phyloP scores from a whole-genome alignment of 2,888 invertebrate genomes.

The Agonopterix arenella region DNA sequence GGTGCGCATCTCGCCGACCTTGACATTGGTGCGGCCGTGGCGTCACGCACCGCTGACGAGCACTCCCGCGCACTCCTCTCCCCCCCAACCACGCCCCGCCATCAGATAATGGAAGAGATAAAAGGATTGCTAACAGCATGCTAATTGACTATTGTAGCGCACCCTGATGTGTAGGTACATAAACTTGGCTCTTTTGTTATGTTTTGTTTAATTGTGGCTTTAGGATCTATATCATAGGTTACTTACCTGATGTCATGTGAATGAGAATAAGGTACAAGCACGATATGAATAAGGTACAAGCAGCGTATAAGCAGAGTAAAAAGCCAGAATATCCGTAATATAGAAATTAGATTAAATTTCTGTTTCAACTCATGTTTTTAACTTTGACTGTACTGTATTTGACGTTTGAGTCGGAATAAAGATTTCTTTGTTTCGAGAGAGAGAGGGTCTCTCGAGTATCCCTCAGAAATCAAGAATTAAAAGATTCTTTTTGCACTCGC shows the following conservation, averaged over 20 bases:
- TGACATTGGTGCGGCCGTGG: slow-evolving; percentile 29
- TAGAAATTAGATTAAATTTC: no score
- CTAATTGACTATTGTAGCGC: slow-evolving; percentile 10
- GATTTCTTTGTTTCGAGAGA: no score
- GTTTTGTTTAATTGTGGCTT: background rate
- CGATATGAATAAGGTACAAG: no score
- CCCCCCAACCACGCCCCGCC: background rate
- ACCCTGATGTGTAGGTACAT: background rate
- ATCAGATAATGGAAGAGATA: slow-evolving; percentile 5
- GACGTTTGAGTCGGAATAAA: no score
- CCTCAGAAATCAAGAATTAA: slow-evolving; percentile 1
- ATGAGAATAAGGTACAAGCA: no score
- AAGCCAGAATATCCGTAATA: no score
- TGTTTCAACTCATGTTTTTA: no score
- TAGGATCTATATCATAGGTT: background rate
- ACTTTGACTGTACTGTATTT: no score
- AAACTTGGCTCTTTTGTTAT: background rate
- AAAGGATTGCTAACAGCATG: slow-evolving; percentile 4
- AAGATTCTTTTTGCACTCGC: background rate
- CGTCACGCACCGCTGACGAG: slow-evolving; percentile 16
- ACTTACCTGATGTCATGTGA: no score
- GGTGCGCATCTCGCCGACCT: slow-evolving; percentile 20
- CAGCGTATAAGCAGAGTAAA: no score
- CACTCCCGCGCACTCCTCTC: slow-evolving; percentile 16
- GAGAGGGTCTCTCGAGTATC: no score